phyloP scores from a whole-genome alignment of 2,113 vertebrate species.

The Nycticebus coucang region DNA sequence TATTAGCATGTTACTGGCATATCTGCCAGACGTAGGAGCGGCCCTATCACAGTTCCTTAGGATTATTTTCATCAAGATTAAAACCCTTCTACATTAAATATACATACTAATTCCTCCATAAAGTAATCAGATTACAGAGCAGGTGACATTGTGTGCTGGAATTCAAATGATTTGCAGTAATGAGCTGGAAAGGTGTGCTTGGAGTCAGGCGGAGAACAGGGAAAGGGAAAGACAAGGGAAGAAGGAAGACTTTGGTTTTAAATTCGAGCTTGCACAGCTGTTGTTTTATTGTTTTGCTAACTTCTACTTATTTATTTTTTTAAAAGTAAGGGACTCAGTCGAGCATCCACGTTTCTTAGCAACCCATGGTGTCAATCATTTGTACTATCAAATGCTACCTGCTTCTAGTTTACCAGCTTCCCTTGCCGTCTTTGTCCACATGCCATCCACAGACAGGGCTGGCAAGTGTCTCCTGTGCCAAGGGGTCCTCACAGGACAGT shows the following conservation, averaged over 20 bases:
- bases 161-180: slow-evolving; percentile 95
- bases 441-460: neutral
- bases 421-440: slow-evolving; percentile 56
- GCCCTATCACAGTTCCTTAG: slow-evolving; percentile 93
- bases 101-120: slow-evolving; percentile 99
- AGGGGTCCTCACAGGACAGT: neutral
- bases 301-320: slow-evolving; percentile 77
- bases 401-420: slow-evolving; percentile 13
- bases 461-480: neutral
- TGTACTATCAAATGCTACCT: slow-evolving; percentile 52
- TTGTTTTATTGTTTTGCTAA: slow-evolving; percentile 80
- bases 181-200: slow-evolving; percentile 92
- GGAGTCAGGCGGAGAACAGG: slow-evolving; percentile 81
- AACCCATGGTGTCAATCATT: slow-evolving; percentile 54
- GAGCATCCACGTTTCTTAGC: slow-evolving; percentile 53
- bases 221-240: slow-evolving; percentile 76
- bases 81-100: slow-evolving; percentile 98
- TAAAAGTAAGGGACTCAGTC: slow-evolving; percentile 68
- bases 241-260: slow-evolving; percentile 87
- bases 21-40: slow-evolving; percentile 97
- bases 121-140: slow-evolving; percentile 99
- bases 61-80: slow-evolving; percentile 99
- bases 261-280: slow-evolving; percentile 74
- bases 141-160: slow-evolving; percentile 95
- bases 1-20: slow-evolving; percentile 99